Percentiles rank a stretch among this genome's conserved stretches.
phyloP scores from a whole-genome alignment of 2,888 invertebrate species.

The Drosophila formosana region DNA sequence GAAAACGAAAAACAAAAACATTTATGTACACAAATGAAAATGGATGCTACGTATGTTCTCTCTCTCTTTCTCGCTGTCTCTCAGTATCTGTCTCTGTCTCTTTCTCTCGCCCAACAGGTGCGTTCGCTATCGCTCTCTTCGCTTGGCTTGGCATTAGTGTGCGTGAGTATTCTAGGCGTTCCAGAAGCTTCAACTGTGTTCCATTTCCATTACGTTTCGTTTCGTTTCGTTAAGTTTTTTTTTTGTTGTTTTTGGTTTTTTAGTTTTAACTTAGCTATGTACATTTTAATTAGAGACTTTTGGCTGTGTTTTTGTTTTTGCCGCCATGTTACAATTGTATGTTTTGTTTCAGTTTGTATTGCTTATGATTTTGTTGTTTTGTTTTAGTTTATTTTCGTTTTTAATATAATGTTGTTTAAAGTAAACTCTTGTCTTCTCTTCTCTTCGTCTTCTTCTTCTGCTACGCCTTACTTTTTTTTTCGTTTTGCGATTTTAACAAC shows the following conservation, averaged over 20 bases:
- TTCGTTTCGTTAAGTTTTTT: background rate
- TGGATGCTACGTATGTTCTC: background rate
- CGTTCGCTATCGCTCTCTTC: background rate
- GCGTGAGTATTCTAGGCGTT: slow-evolving; percentile 34
- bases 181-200: slow-evolving; percentile 2
- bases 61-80: background rate
- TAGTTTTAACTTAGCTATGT: slow-evolving; percentile 16
- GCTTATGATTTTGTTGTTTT: slow-evolving; percentile 36
- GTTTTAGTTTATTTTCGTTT: slow-evolving; percentile 19
- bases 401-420: slow-evolving; percentile 41
- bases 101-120: background rate
- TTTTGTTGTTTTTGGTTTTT: slow-evolving; percentile 9
- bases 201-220: slow-evolving; percentile 13
- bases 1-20: slow-evolving; percentile 18
- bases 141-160: slow-evolving; percentile 15
- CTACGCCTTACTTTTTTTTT: slow-evolving; percentile 33
- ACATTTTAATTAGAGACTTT: slow-evolving; percentile 17
- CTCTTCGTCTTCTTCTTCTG: background rate
- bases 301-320: slow-evolving; percentile 6
- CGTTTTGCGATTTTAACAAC: slow-evolving; percentile 67
- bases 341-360: slow-evolving; percentile 33
- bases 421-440: slow-evolving; percentile 25
- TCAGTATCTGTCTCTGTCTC: too few species aligned
- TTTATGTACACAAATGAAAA: slow-evolving; percentile 14
- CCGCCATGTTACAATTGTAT: slow-evolving; percentile 19